Evolutionary conservation across 1,140 invertebrate genomes (phyloP), one percentile per base, ranked within the genome.

Genomic region (Atta colombica): DNA sequence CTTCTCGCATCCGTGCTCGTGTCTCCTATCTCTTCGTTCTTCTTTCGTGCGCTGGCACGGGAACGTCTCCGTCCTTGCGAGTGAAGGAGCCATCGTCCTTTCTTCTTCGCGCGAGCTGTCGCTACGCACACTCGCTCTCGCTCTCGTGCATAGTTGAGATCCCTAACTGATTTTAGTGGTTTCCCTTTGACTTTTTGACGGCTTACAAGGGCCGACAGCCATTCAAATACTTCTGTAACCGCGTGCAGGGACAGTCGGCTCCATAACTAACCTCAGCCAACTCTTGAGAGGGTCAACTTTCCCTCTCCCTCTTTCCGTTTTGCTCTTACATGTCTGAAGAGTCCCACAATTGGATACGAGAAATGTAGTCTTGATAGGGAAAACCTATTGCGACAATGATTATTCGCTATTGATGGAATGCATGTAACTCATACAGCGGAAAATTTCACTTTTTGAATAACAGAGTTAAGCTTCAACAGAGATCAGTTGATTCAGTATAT

Each of bases 91-190:
- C 89, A 25, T 8, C 66, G 28, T 66, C 14, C 66, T 68, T 14
- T 65, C 78, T 55, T 58, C 16, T 53, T 75, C 69, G 31, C 65
- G 51, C 85, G 12, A 45, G n/a, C 25, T 49, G 25, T 77, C 68
- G n/a, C 21, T 68, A 10, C 28, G 61, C 75, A 69, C 55, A 58
- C 60, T 75, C 69, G 81, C 85, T 88, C 88, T 91, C 87, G 65
- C 75, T 92, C 85, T 81, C 75, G 82, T 86, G 91, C 92, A 95
- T 94, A 95, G 95, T 95, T 95, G 94, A 95, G 94, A 95, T 95
- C 94, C 94, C 94, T 94, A 95, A 95, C 94, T 94, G 94, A 95
- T 95, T 95, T 95, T 95, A 95, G 94, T 95, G 94, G 94, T 95
- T 95, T 95, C 93, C 89, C 94, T 95, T 95, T 94, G 94, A 95